Evolutionary conservation across 2,113 vertebrate genomes (phyloP).

Genomic region (Calidris pugnax): DNA sequence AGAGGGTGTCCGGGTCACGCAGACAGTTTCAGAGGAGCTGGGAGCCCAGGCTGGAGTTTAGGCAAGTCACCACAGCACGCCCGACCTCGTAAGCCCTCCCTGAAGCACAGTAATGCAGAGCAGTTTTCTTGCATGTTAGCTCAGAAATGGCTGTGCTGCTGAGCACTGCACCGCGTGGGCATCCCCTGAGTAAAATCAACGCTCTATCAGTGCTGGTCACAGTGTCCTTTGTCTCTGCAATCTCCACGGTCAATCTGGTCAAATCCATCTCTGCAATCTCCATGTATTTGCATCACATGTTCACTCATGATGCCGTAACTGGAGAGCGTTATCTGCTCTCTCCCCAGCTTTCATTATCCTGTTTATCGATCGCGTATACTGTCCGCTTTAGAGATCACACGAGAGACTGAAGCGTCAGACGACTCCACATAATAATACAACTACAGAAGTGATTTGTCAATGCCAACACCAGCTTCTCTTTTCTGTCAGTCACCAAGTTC

Average conservation of each 20-base stretch:
- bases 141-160: background rate
- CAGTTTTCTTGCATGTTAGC: rapidly evolving
- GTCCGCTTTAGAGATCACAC: background rate
- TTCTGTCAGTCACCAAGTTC: background rate
- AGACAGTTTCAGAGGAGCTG: background rate
- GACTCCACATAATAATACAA: background rate
- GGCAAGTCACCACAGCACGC: background rate
- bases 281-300: background rate
- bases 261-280: background rate
- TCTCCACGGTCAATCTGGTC: background rate
- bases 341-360: background rate
- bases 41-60: background rate
- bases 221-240: background rate
- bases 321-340: background rate
- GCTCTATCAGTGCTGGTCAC: background rate
- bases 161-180: background rate
- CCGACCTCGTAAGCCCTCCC: rapidly evolving
- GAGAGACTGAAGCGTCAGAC: background rate
- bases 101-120: background rate
- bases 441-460: background rate
- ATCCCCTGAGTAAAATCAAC: background rate
- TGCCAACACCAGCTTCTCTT: background rate
- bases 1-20: background rate
- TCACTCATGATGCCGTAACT: background rate
- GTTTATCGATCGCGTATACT: background rate